Evolutionary conservation across 2,797 vertebrate species (phyloP).

Genomic region (Gallinago solitaria): DNA sequence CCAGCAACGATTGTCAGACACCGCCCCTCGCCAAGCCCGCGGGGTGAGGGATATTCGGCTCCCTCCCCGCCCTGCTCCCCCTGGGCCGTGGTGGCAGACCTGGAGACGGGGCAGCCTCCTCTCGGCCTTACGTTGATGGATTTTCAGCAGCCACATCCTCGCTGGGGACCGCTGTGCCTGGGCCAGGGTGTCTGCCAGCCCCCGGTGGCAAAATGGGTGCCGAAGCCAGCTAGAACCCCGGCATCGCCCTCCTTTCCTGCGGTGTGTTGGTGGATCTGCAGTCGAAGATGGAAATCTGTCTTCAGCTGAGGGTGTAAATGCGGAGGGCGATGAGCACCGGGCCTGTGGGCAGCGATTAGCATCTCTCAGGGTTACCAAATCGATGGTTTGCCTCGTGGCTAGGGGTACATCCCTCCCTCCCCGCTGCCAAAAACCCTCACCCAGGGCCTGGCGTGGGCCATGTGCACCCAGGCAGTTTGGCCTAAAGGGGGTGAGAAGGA

Average conservation of each 20-base stretch:
- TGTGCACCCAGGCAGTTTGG: fast-evolving
- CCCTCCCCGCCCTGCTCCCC: background rate
- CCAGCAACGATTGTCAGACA: conserved; percentile 66
- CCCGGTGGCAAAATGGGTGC: fast-evolving
- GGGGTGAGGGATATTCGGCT: background rate
- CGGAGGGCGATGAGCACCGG: background rate
- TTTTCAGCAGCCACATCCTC: background rate
- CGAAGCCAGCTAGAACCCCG: background rate
- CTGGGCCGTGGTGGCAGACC: fast-evolving
- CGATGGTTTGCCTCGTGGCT: background rate
- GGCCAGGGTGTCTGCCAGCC: background rate
- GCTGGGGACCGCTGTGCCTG: fast-evolving
- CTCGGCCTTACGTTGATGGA: fast-evolving
- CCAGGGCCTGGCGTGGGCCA: background rate
- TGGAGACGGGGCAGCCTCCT: fast-evolving
- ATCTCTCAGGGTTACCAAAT: background rate
- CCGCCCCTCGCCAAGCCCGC: conserved; percentile 15
- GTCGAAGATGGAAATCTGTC: background rate
- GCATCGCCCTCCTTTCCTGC: fast-evolving
- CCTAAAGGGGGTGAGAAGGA: background rate
- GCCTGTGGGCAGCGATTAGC: fast-evolving
- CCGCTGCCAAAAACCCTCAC: background rate
- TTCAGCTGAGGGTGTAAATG: background rate
- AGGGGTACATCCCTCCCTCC: background rate
- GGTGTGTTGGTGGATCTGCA: fast-evolving